Base-by-base conservation (phyloP, 1,140 invertebrate species). In the Cataglyphis hispanica region DNA sequence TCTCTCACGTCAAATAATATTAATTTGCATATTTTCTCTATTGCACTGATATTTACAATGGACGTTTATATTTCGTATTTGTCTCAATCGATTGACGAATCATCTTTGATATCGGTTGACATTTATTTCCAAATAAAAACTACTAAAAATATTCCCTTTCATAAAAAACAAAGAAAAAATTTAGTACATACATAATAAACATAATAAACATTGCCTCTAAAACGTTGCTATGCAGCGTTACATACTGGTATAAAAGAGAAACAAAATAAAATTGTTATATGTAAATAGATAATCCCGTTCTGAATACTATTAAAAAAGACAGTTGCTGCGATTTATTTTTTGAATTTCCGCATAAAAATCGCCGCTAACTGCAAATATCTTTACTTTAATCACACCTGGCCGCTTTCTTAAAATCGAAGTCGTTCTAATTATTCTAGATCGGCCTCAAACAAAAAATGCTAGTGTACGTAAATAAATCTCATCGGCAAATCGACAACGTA, bases 1-100 rank as follows among this genome's bases (percentile, higher is more conserved):
- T 19, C 46, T 85, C 81, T 87, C 84, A 85, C 88, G 78, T 84
- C 69, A 91, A 93, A 91, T 92, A 91, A 92, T 78, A 90, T 90
- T 92, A 91, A 90, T 90, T 92, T 92, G 1, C 13, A 92, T 87
- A 89, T 92, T 70, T 93, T 87, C 74, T 90, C 7, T 93, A 94
- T 93, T 94, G 92, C 92, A 93, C 93, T 86, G 89, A 92, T 94
- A 94, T 94, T 94, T 94, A 93, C 93, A 94, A 93, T 94, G 93
- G 92, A 94, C 93, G 93, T 93, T 85, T 92, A 91, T 89, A 86
- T 76, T 88, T 91, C 75, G 43, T 69, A 31, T 70, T 84, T 74
- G 61, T 89, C n/a, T 86, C 46, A 86, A 87, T 11, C 40, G 40
- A 50, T 50, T 50, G 3, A 86, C 87, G 87, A 92, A 91, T 89